Base-by-base conservation (phyloP, 1,140 invertebrate species). In the Caerostris extrusa region DNA sequence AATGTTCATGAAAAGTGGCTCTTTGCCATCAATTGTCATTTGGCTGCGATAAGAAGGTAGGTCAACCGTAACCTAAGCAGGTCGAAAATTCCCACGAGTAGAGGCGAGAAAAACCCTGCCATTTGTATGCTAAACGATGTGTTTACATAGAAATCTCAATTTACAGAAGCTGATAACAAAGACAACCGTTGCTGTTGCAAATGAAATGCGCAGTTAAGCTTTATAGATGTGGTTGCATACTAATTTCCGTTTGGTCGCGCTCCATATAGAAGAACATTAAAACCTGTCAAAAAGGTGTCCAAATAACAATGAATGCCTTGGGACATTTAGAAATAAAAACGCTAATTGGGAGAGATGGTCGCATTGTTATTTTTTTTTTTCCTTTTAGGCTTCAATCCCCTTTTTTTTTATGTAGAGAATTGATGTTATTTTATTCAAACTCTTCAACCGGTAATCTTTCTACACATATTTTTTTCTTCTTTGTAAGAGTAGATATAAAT, bases 91-190 rank as follows among this genome's bases (percentile, higher is more conserved):
- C 69, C 19, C 34, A 34, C 69, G 19, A 77, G 69, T 77, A 77
- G 34, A 77, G 69, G 19, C 69, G 34, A 77, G 69, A 77, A 77
- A 77, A 77, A 77, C 8, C 69, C 7, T 77, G 57, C 81, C 89
- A 81, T 90, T 90, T 90, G 69, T 77, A 67, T 77, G 89, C 67
- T 67, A 81, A 90, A 81, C 69, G 19, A 50, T 55, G 69, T 90
- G 67, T 90, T 90, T 90, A 90, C 55, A n/a, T 81, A 90, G 34
- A 81, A 90, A 90, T 56, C 69, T 90, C 89, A 77, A 57, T 90
- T 77, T 67, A 89, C 61, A 89, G 87, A 55, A 89, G 87, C 87
- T 61, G 64, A 53, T 77, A 77, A 77, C 69, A 77, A 77, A 77
- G 69, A 77, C 69, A 77, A 77, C 19, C 69, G 69, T 77, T 77